Evolutionary conservation across 1,140 invertebrate species (phyloP).

Genomic region (Capitella teleta): DNA sequence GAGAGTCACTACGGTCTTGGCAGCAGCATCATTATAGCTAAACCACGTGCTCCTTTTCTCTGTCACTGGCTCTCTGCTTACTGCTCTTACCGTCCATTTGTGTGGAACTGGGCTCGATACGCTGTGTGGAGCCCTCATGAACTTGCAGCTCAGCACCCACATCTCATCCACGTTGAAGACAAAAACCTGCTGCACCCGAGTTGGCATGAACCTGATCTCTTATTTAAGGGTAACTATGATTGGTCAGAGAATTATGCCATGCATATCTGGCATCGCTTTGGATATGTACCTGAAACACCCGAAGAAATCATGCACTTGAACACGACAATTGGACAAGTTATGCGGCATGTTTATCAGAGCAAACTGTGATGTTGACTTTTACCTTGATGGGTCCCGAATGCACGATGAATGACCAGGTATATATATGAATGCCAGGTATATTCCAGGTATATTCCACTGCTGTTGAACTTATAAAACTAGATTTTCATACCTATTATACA

Average conservation of each 20-base stretch:
- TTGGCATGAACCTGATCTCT: background rate
- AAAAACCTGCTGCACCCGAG: constrained; percentile 1
- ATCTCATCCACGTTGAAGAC: constrained; percentile 8
- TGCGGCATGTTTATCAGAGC: constrained; percentile 1
- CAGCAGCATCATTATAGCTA: constrained; percentile 4
- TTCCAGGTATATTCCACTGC: too few relatives aligned
- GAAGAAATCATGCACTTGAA: background rate
- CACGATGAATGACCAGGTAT: too few relatives aligned
- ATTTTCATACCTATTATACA: too few relatives aligned
- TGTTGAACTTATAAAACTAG: too few relatives aligned
- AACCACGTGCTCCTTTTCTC: constrained; percentile 4
- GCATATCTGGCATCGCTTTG: constrained; percentile 1
- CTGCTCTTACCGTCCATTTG: constrained; percentile 1
- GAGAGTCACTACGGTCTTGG: background rate
- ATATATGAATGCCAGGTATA: too few relatives aligned
- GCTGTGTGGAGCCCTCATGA: background rate
- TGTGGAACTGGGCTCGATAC: background rate
- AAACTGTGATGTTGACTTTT: too few relatives aligned
- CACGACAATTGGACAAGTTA: background rate
- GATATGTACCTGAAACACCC: background rate
- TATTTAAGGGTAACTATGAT: constrained; percentile 6
- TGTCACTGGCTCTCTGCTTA: constrained; percentile 2
- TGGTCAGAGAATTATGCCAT: constrained; percentile 8
- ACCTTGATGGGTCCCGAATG: too few relatives aligned
- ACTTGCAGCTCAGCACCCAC: background rate